A percentile compares a stretch with the other conserved stretches of the same genome.
phyloP scores from a whole-genome alignment of 1,140 invertebrate genomes.

The Trissolcus basalis region DNA sequence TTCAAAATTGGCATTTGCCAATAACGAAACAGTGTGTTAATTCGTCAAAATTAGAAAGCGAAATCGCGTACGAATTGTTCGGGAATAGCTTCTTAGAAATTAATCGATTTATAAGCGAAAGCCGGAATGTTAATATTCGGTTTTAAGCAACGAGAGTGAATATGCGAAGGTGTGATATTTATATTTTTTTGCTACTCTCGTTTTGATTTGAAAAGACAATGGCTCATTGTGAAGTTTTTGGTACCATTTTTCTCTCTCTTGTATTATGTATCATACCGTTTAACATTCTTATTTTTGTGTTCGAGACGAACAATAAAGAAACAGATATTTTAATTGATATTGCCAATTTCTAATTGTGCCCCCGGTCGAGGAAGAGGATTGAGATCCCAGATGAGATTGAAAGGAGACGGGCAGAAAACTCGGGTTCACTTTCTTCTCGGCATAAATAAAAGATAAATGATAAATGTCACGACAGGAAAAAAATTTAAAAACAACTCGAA shows the following conservation, averaged over 20 bases:
- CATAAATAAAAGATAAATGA: slow-evolving; percentile 25
- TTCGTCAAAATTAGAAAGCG: slow-evolving; percentile 57
- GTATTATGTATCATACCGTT: too few species aligned
- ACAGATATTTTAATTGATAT: too few species aligned
- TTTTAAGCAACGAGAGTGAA: slow-evolving; percentile 44
- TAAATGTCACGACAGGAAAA: slow-evolving; percentile 19
- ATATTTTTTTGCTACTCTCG: slow-evolving; percentile 21
- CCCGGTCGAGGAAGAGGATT: too few species aligned
- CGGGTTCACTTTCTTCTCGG: slow-evolving; percentile 26
- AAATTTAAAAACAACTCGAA: slow-evolving; percentile 11
- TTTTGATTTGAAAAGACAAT: slow-evolving; percentile 18
- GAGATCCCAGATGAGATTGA: too few species aligned
- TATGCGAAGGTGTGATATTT: slow-evolving; percentile 23
- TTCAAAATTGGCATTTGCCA: too few species aligned
- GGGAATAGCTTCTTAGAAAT: slow-evolving; percentile 54
- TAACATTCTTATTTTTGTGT: too few species aligned
- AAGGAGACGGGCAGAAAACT: not conserved
- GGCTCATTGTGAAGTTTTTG: not conserved
- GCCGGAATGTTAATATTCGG: slow-evolving; percentile 50
- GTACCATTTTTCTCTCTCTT: not conserved
- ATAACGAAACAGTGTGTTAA: slow-evolving; percentile 19
- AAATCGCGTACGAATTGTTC: slow-evolving; percentile 53
- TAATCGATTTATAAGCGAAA: slow-evolving; percentile 59
- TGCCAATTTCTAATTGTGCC: too few species aligned
- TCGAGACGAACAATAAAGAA: too few species aligned